Conservation (phyloP, 2,888 invertebrate genomes). For the Poecilobothrus nobilitatus region DNA sequence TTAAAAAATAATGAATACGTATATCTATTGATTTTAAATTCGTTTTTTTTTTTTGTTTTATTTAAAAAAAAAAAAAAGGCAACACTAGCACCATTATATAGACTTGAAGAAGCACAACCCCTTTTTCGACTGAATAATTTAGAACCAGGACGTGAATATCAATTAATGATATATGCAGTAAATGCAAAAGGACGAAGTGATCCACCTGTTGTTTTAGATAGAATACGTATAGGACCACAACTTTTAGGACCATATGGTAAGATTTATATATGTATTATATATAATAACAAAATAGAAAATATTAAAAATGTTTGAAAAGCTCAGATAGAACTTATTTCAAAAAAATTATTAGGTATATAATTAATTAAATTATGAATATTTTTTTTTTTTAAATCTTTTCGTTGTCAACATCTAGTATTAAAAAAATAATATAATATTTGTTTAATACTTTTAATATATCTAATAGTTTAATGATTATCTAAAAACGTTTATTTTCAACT, state of each 20-base stretch:
- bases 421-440: too few species aligned
- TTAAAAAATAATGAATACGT: too few species aligned
- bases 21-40: too few species aligned
- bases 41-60: too few species aligned
- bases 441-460: too few species aligned
- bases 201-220: slow-evolving; percentile 61
- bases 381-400: neutral
- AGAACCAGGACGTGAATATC: slow-evolving; percentile 68
- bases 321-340: neutral
- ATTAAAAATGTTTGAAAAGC: neutral
- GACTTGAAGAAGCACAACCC: slow-evolving; percentile 57
- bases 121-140: slow-evolving; percentile 65
- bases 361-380: too few species aligned
- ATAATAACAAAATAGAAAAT: neutral
- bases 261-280: slow-evolving; percentile 18
- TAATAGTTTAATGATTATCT: too few species aligned
- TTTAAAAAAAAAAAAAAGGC: slow-evolving; percentile 41
- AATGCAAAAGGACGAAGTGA: slow-evolving; percentile 71
- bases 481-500: too few species aligned
- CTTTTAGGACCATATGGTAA: slow-evolving; percentile 45
- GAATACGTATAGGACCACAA: slow-evolving; percentile 43
- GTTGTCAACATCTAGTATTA: too few species aligned
- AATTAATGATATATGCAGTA: slow-evolving; percentile 70
- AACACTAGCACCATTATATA: slow-evolving; percentile 52
- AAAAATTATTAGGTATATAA: neutral